Conservation (phyloP, 1,140 invertebrate species). For the Spodoptera litura region DNA sequence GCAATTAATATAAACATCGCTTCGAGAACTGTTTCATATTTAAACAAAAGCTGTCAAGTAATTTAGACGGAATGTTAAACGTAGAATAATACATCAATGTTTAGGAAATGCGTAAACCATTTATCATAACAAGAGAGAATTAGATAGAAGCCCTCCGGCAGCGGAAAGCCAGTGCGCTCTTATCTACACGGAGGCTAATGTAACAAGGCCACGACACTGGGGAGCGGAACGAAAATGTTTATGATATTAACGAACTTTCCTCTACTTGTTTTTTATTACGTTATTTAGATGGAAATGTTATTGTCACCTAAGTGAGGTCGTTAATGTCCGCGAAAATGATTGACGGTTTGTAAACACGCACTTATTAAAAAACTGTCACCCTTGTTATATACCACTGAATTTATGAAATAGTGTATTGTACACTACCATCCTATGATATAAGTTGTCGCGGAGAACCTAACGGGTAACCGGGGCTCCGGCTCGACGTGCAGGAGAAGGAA, state of each 20-base stretch:
- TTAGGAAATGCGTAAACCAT: slow-evolving; percentile 48
- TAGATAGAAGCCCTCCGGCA: slow-evolving; percentile 38
- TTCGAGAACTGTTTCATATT: slow-evolving; percentile 24
- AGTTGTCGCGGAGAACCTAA: too few relatives aligned
- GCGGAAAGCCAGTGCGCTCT: slow-evolving; percentile 47
- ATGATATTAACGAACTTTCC: slow-evolving; percentile 63
- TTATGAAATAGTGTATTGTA: background rate
- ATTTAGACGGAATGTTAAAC: slow-evolving; percentile 31
- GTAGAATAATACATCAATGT: slow-evolving; percentile 49
- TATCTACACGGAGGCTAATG: slow-evolving; percentile 53
- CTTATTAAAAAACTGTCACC: slow-evolving; percentile 29
- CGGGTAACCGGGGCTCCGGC: too few relatives aligned
- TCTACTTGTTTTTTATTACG: slow-evolving; percentile 59
- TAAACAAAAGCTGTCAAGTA: slow-evolving; percentile 31
- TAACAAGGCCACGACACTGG: slow-evolving; percentile 52
- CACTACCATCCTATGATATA: too few relatives aligned
- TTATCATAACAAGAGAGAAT: slow-evolving; percentile 55
- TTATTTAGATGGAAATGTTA: slow-evolving; percentile 62
- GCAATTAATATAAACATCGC: slow-evolving; percentile 23
- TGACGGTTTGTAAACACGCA: slow-evolving; percentile 46
- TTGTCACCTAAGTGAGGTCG: slow-evolving; percentile 58
- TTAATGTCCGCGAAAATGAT: slow-evolving; percentile 56
- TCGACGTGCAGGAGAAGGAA: too few relatives aligned
- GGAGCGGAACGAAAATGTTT: slow-evolving; percentile 56
- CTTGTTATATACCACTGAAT: background rate